These are phyloP conservation scores for Cylindroiulus punctatus DNA, from an alignment of 2,888 invertebrate genomes.

Conservation along the genomic window DNA sequence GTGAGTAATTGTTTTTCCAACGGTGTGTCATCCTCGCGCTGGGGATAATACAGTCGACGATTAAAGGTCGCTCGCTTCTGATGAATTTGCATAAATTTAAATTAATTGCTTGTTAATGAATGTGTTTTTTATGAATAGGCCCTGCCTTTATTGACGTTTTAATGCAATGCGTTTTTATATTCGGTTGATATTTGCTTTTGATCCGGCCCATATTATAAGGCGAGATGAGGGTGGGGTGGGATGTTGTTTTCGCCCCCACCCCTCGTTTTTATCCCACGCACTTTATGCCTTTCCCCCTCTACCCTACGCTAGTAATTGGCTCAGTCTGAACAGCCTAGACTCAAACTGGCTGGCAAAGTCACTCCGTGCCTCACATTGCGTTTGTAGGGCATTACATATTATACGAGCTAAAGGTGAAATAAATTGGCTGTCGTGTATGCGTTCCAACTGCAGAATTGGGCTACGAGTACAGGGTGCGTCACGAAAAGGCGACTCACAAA, in stretches of 20 bases:
- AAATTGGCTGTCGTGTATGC: conserved; percentile 41
- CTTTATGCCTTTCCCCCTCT: background rate
- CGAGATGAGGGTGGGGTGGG: background rate
- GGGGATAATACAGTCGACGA: conserved; percentile 34
- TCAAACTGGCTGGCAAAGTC: background rate
- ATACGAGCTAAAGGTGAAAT: conserved; percentile 35
- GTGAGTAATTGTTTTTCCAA: conserved; percentile 45
- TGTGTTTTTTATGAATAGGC: conserved; percentile 45
- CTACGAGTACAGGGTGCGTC: background rate
- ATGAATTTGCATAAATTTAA: conserved; percentile 47
- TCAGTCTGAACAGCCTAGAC: background rate
- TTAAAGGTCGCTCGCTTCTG: conserved; percentile 44
- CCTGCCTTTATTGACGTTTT: conserved; percentile 45
- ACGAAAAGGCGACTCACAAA: background rate
- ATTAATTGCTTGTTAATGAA: conserved; percentile 47
- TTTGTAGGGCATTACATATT: conserved; percentile 1
- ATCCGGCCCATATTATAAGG: conserved; percentile 11
- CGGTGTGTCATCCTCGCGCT: conserved; percentile 34
- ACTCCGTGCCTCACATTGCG: background rate
- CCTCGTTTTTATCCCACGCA: conserved; percentile 1
- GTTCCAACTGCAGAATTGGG: background rate
- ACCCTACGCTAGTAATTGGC: conserved; percentile 19
- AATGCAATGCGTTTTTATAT: conserved; percentile 44
- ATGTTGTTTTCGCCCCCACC: background rate
- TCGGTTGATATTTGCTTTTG: conserved; percentile 28